Evolutionary conservation across 2,113 vertebrate species (phyloP), one percentile per base, ranked within the genome.

Genomic region (Pampusana beccarii): DNA sequence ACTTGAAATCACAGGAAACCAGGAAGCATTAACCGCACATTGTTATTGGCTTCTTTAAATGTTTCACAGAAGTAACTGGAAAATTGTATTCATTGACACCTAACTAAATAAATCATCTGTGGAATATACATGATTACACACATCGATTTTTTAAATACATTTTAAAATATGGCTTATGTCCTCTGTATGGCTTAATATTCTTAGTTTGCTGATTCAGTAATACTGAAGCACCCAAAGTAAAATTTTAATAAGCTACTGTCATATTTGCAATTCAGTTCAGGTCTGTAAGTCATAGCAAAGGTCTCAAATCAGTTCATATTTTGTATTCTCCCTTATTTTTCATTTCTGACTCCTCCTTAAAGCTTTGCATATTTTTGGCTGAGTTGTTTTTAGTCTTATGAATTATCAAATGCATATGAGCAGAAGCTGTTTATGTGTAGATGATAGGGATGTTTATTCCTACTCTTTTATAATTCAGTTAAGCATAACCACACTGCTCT

Each of bases 181-280:
- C 0, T 80, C 40, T 65, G 10, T n/a, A 57, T 15, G 15, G 17
- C 17, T 91, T 57, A 42, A 21, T 78, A 42, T 40, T 57, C 16
- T 36, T 46, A 65, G 24, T 25, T 80, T 71, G 74, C 66, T 90
- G 46, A 93, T 44, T 88, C 78, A 78, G 74, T 51, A 73, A 60
- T 56, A 40, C 1, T 38, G 54, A 86, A 38, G 20, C 0, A n/a
- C 36, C 25, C 4, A 67, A 61, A 80, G 19, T 42, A 86, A 77
- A 48, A 80, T 92, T 38, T 86, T 74, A 89, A 73, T 71, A 72
- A 86, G 16, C 20, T 77, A 21, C 51, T 80, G 26, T 85, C 50
- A 16, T 67, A 80, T 86, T 86, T 91, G 28, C 15, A 84, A 53
- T 72, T 89, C 36, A 75, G 31, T 91, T 91, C 54, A 33, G 9